Evolutionary conservation across 2,797 vertebrate species (phyloP).

Genomic region (Lepus townsendii): DNA sequence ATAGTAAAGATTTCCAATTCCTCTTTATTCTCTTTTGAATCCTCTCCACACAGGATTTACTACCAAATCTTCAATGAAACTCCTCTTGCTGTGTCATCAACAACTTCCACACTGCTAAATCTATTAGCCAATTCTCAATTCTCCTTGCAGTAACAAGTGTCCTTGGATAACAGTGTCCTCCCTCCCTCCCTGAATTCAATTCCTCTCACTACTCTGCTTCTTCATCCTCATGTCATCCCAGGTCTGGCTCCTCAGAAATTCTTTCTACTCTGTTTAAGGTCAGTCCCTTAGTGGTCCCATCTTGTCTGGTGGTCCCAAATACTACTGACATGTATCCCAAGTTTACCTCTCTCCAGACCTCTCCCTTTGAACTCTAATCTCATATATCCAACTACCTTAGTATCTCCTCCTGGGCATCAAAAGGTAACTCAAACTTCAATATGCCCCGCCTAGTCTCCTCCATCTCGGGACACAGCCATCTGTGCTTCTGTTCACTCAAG

Average conservation of each 20-base stretch:
- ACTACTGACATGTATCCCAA: not conserved
- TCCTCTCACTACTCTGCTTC: not conserved
- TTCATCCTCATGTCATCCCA: not conserved
- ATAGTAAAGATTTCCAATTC: not conserved
- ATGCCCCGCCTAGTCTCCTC: not conserved
- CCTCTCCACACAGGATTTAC: slow-evolving; percentile 20
- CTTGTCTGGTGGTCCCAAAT: not conserved
- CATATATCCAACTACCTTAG: not conserved
- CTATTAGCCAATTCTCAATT: not conserved
- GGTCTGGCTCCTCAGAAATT: not conserved
- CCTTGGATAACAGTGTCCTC: not conserved
- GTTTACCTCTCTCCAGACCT: not conserved
- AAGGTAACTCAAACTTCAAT: not conserved
- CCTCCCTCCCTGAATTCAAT: not conserved
- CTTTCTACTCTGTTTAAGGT: not conserved
- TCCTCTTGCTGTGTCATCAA: not conserved
- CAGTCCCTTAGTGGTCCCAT: not conserved
- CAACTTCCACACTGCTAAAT: not conserved
- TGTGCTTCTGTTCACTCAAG: not conserved
- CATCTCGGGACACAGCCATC: not conserved
- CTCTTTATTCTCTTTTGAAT: slow-evolving; percentile 37
- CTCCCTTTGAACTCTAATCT: not conserved
- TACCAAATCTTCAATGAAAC: not conserved
- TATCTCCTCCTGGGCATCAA: slow-evolving; percentile 18
- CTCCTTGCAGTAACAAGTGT: not conserved